phyloP scores from a whole-genome alignment of 2,113 vertebrate species.

The Megaptera novaeangliae region DNA sequence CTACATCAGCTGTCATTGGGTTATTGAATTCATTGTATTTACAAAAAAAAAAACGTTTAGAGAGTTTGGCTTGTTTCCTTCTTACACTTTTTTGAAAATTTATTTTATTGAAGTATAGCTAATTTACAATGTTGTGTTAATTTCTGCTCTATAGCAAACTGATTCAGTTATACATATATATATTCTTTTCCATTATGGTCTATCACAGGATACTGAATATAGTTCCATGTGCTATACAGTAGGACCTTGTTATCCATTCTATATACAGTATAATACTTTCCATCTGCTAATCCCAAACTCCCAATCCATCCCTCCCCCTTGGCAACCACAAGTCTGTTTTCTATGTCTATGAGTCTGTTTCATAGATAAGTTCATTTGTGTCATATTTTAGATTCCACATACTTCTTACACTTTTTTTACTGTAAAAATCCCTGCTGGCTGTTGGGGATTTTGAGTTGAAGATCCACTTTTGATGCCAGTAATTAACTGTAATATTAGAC shows the following conservation, averaged over 20 bases:
- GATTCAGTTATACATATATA: neutral
- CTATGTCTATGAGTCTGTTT: neutral
- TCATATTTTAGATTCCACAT: neutral
- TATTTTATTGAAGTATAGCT: neutral
- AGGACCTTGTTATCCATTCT: neutral
- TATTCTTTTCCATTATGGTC: neutral
- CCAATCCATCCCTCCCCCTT: neutral
- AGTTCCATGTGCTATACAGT: neutral
- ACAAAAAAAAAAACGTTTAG: neutral
- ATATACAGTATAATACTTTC: neutral
- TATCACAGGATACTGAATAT: neutral
- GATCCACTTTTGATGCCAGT: neutral
- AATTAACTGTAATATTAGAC: neutral
- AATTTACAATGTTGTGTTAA: neutral
- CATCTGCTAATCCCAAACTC: neutral
- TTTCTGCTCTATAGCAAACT: neutral
- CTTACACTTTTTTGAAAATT: neutral
- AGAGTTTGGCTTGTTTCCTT: neutral
- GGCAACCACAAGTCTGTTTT: neutral
- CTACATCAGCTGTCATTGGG: neutral
- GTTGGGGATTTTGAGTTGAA: neutral
- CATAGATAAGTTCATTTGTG: neutral
- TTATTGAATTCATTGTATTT: constrained; percentile 3
- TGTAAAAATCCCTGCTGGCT: neutral
- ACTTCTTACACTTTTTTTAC: neutral